Percentiles rank a stretch among this genome's conserved stretches.
phyloP scores from a whole-genome alignment of 1,140 invertebrate species.

The Anastatus disparis region DNA sequence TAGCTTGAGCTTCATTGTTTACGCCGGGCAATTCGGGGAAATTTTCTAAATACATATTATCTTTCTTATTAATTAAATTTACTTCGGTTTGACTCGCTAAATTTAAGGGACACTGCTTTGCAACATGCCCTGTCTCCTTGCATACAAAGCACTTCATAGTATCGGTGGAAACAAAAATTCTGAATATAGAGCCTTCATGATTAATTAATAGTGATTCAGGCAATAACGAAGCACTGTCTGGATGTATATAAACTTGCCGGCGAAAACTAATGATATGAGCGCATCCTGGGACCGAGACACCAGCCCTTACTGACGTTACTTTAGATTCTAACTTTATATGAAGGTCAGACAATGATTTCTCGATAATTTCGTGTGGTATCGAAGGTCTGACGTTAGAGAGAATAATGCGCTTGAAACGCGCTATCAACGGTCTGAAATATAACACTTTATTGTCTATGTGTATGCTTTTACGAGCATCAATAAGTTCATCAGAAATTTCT shows the following conservation, averaged over 20 bases:
- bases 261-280: slow-evolving; percentile 6
- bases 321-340: neutral
- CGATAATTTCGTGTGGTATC: neutral
- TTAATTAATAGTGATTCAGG: neutral
- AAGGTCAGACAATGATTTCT: neutral
- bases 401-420: slow-evolving; percentile 10
- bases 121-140: slow-evolving; percentile 1
- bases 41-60: no score
- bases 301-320: neutral
- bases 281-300: neutral
- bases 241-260: neutral
- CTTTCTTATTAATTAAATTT: no score
- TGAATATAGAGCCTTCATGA: neutral
- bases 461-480: neutral
- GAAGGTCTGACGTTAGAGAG: neutral
- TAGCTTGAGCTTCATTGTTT: no score
- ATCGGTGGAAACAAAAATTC: neutral
- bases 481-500: slow-evolving; percentile 17
- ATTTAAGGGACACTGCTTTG: slow-evolving; percentile 9
- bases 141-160: slow-evolving; percentile 15
- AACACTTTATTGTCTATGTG: slow-evolving; percentile 6
- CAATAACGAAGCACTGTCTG: neutral
- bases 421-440: slow-evolving; percentile 13
- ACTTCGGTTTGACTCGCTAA: no score
- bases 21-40: no score